Evolutionary conservation across 2,888 invertebrate species (phyloP), one percentile per base, ranked within the genome.

Genomic region (Timandra comae): DNA sequence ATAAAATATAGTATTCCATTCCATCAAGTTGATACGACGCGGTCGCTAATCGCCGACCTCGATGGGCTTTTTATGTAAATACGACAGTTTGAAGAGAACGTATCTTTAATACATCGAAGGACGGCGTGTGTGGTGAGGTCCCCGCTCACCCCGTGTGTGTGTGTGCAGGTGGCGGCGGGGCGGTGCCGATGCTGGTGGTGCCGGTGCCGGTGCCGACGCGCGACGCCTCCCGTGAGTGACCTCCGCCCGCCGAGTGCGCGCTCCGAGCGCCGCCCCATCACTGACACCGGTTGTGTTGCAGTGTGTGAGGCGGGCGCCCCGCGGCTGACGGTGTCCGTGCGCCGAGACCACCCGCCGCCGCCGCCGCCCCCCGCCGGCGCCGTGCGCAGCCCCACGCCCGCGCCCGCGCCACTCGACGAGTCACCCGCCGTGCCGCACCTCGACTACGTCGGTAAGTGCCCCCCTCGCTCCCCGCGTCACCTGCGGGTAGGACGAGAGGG

Each of bases 131-230:
- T 5, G 16, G 16, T 16, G 16, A 23, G 3, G n/a, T 7, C 4
- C 9, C 4, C 7, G 7, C 7, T 2, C 3, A 0, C n/a, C n/a
- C n/a, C n/a, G 3, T 20, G 19, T 29, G 22, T 4, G 26, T 20
- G 12, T 30, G 25, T 7, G 27, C 41, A 50, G 52, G 45, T 7
- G 30, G 41, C 7, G 51, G 40, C 13, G 31, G 10, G 8, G 30
- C 55, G 10, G 33, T 67, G 41, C 62, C 67, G 6, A 35, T 71
- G 45, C 54, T 71, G 35, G 44, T 72, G 40, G 45, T 73, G 37
- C 71, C 69, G 0, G 51, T 72, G 43, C 62, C 69, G 0, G 55
- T 67, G 10, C 63, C 64, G 3, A 46, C 33, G 21, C 29, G 33
- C 11, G 29, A 10, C 20, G 12, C 1, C 38, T 38, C 12, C 32